A percentile compares a stretch with the other conserved stretches of the same genome.
These are phyloP conservation scores for Helogale parvula DNA, from an alignment of 2,113 vertebrate species.

Conservation along the genomic window DNA sequence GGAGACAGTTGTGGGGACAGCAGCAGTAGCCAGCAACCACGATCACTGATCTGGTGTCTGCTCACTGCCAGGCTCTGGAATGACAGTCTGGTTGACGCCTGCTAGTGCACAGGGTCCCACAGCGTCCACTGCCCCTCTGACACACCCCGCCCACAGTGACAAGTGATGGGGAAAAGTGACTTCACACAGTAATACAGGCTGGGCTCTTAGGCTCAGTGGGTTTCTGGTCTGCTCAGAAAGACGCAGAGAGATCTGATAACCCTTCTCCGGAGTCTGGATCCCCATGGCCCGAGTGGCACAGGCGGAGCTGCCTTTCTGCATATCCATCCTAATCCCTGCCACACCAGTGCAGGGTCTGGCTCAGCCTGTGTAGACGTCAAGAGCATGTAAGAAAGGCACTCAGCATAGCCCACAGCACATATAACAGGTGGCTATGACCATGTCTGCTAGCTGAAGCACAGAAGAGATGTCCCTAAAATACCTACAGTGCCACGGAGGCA, in stretches of 20 bases:
- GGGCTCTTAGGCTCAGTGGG: neutral
- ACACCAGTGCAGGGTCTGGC: neutral
- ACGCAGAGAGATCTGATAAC: neutral
- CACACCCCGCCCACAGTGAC: neutral
- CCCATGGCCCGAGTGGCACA: fast-evolving
- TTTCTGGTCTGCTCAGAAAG: neutral
- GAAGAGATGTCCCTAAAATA: neutral
- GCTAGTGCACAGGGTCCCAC: neutral
- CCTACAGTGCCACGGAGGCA: fast-evolving
- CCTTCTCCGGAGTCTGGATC: neutral
- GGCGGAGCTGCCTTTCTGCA: neutral
- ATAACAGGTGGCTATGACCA: fast-evolving
- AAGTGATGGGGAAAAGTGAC: neutral
- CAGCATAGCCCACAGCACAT: neutral
- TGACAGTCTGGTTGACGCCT: neutral
- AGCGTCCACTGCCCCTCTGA: neutral
- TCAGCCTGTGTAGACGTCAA: neutral
- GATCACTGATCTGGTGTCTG: fast-evolving
- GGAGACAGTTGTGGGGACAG: neutral
- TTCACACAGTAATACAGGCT: neutral
- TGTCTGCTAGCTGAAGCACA: neutral
- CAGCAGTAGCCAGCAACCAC: no score
- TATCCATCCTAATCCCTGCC: neutral
- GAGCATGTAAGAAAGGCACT: neutral
- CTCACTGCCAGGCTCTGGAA: neutral